Base-by-base conservation (phyloP, 2,797 vertebrate genomes). In the Manis pentadactyla region DNA sequence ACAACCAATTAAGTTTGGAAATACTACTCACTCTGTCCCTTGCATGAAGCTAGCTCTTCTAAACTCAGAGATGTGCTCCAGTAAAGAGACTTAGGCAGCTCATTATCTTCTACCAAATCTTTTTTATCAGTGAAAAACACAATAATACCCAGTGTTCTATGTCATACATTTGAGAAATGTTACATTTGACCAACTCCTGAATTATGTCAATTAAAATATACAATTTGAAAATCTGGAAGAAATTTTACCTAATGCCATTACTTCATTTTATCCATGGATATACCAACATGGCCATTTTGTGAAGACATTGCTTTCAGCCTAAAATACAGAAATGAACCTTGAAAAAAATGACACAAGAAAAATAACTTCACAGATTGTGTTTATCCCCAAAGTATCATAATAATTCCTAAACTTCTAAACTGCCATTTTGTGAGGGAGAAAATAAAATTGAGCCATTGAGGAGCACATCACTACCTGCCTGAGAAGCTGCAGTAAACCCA, bases 371-470 rank as follows among this genome's bases (percentile, higher is more conserved):
- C 90, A 97, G 93, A 93, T 90, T 96, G 63, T 86, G 86, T 96
- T 97, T 97, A 97, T 86, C 89, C 95, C 59, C 7, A 81, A 31
- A 93, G 64, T 95, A 93, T 29, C 53, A 97, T 84, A 96, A 97
- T 96, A 96, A 97, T 96, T 96, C 73, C 59, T 98, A 87, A 96
- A 92, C 42, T 90, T 96, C 79, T 81, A 71, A 97, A 94, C 63
- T 95, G 92, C 91, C n/a, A 90, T 84, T 97, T 96, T 97, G 78
- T 83, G 92, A 87, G 61, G 37, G 29, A 97, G 55, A 90, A 97
- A 95, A 92, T 92, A 92, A 95, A 75, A 55, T 64, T 23, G 78
- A 94, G 49, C 53, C 90, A 95, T 21, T 78, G 37, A 89, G 64
- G 17, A 97, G 68, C n/a, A 90, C 3, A 64, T 46, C 90, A 93